Percentiles rank a stretch among this genome's conserved stretches.
phyloP scores from a whole-genome alignment of 2,797 vertebrate species.

The Nannoperca obscura region DNA sequence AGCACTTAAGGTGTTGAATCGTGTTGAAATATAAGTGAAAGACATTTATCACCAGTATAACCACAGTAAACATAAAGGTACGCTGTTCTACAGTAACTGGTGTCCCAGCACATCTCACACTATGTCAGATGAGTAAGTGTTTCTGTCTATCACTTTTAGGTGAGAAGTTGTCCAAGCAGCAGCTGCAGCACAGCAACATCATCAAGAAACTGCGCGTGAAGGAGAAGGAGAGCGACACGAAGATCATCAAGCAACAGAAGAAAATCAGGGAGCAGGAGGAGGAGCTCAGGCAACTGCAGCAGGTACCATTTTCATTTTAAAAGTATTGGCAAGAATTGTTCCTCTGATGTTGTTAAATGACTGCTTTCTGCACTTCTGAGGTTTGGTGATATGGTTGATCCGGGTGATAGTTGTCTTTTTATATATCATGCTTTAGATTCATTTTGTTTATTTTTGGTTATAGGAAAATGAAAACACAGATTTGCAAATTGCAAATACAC shows the following conservation, averaged over 20 bases:
- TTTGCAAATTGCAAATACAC: neutral
- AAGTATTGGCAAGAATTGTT: neutral
- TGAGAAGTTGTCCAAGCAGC: constrained; percentile 98
- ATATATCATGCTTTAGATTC: neutral
- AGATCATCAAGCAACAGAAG: constrained; percentile 89
- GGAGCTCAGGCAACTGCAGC: constrained; percentile 91
- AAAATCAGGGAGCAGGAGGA: constrained; percentile 93
- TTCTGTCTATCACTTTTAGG: constrained; percentile 79
- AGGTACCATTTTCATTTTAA: constrained; percentile 80
- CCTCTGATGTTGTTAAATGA: neutral
- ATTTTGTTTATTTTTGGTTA: neutral
- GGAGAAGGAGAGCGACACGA: constrained; percentile 93
- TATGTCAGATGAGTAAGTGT: neutral
- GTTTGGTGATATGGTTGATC: neutral
- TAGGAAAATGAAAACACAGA: neutral
- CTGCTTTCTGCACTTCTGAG: neutral
- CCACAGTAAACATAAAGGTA: neutral
- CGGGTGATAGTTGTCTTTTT: neutral
- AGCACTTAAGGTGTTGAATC: neutral
- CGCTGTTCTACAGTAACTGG: neutral
- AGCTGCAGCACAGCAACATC: constrained; percentile 96
- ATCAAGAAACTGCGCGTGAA: constrained; percentile 98
- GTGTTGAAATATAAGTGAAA: neutral
- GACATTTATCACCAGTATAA: neutral
- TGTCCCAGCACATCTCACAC: no score